These are phyloP conservation scores for Falco cherrug DNA, from an alignment of 2,797 vertebrate species.

Conservation along the genomic window DNA sequence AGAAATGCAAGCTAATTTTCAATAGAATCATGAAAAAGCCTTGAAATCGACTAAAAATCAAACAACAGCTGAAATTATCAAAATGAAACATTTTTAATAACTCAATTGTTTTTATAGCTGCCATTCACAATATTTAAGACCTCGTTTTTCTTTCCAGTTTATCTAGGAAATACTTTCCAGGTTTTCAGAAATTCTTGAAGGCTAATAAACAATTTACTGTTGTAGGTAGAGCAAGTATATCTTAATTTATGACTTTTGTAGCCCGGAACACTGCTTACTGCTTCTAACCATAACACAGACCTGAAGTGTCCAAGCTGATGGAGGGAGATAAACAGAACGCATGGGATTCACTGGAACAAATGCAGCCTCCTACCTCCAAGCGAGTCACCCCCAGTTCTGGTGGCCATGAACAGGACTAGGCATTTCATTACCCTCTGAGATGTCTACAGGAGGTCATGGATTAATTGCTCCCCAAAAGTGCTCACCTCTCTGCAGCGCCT, in stretches of 20 bases:
- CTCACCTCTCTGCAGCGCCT: background rate
- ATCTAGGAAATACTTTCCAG: background rate
- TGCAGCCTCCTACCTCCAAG: background rate
- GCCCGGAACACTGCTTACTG: background rate
- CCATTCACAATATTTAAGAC: background rate
- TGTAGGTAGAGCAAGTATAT: background rate
- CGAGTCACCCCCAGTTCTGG: rapidly evolving
- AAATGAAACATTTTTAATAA: background rate
- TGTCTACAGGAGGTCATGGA: background rate
- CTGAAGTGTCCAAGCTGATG: background rate
- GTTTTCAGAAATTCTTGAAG: background rate
- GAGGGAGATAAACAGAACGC: background rate
- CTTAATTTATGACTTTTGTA: background rate
- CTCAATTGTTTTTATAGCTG: background rate
- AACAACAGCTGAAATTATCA: background rate
- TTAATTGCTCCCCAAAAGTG: rapidly evolving
- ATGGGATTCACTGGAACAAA: background rate
- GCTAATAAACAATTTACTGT: background rate
- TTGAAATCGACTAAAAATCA: background rate
- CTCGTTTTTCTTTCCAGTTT: background rate
- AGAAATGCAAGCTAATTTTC: background rate
- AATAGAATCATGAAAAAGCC: background rate
- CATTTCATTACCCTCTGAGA: background rate
- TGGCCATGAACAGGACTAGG: background rate
- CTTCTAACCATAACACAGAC: background rate